Percentiles rank a stretch among this genome's conserved stretches.
Evolutionary conservation across 2,113 vertebrate genomes (phyloP).

Genomic region (Lepisosteus oculatus): DNA sequence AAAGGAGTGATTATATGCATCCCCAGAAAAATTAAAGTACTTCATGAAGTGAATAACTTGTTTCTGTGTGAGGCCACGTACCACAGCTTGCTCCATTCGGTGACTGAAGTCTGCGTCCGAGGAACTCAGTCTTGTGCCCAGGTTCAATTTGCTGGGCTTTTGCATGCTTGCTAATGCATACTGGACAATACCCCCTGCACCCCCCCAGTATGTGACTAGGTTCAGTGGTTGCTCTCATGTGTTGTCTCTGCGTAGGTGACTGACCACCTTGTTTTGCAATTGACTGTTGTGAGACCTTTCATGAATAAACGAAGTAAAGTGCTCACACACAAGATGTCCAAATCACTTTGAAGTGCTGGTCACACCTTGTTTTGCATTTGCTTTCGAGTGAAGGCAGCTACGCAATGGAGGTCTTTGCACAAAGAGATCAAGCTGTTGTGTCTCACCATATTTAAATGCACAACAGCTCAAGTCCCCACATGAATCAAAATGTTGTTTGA

Average conservation of each 20-base stretch:
- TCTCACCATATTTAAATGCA: constrained; percentile 17
- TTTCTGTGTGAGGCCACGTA: no score
- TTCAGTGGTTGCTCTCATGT: background rate
- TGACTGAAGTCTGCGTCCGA: no score
- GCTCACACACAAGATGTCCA: constrained; percentile 24
- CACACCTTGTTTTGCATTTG: constrained; percentile 33
- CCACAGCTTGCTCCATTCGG: no score
- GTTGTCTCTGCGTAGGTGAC: constrained; percentile 14
- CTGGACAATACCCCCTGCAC: no score
- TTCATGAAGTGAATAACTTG: no score
- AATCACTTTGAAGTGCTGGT: constrained; percentile 19
- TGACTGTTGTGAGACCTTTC: constrained; percentile 17
- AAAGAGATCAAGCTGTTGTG: constrained; percentile 29
- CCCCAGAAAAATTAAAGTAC: no score
- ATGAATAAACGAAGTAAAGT: constrained; percentile 13
- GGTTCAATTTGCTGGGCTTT: no score
- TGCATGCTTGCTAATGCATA: no score
- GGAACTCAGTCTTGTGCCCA: no score
- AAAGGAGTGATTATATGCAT: no score
- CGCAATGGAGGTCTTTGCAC: constrained; percentile 31
- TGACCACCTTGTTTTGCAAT: constrained; percentile 9
- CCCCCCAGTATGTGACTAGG: no score
- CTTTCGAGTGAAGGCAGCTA: constrained; percentile 21
- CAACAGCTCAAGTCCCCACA: constrained; percentile 20
- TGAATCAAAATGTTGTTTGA: constrained; percentile 26